Evolutionary conservation across 2,888 invertebrate genomes (phyloP).

Genomic region (Agrotis ipsilon): DNA sequence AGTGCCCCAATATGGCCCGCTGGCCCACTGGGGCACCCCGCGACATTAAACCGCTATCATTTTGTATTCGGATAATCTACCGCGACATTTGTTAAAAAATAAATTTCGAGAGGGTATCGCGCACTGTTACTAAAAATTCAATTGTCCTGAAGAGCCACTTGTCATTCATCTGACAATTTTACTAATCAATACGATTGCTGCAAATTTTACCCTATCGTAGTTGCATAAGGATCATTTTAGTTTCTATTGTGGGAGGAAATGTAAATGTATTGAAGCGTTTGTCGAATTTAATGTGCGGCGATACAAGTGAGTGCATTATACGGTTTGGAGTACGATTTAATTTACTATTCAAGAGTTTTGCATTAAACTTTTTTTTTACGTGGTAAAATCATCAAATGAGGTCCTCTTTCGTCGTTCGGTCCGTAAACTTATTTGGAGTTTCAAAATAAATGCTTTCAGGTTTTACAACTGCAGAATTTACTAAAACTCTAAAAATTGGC

Average conservation of each 20-base stretch:
- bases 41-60: slow-evolving; percentile 77
- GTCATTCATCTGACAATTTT: slow-evolving; percentile 66
- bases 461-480: background rate
- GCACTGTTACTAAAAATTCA: slow-evolving; percentile 83
- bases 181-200: slow-evolving; percentile 27
- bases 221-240: slow-evolving; percentile 51
- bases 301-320: slow-evolving; percentile 73
- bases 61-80: slow-evolving; percentile 77
- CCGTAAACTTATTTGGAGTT: slow-evolving; percentile 30
- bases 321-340: slow-evolving; percentile 63
- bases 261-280: slow-evolving; percentile 67
- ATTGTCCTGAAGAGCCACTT: slow-evolving; percentile 87
- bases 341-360: slow-evolving; percentile 68
- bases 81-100: slow-evolving; percentile 90
- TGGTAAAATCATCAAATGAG: no score
- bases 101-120: slow-evolving; percentile 86
- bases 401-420: no score
- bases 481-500: background rate
- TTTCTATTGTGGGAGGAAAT: slow-evolving; percentile 38
- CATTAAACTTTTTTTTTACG: no score
- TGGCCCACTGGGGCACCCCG: slow-evolving; percentile 64
- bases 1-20: slow-evolving; percentile 84
- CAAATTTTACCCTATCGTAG: slow-evolving; percentile 33
- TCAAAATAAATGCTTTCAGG: background rate
- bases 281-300: slow-evolving; percentile 65